Evolutionary conservation across 2,113 vertebrate species (phyloP).

Genomic region (Hippocampus guttulatus): DNA sequence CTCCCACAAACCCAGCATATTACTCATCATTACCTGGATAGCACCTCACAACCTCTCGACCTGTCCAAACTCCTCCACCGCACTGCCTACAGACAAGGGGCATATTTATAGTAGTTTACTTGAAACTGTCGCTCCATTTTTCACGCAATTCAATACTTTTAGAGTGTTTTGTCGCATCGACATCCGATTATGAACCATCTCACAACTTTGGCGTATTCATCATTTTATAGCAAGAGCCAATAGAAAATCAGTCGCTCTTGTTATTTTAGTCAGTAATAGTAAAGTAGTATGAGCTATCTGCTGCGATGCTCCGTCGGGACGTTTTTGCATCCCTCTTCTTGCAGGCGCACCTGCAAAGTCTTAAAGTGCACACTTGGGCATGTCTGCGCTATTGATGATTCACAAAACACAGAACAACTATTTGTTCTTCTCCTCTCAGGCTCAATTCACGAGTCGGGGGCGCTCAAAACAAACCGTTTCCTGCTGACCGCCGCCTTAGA

Average conservation of each 20-base stretch:
- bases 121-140: background rate
- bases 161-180: background rate
- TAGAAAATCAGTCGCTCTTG: background rate
- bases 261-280: background rate
- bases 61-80: background rate
- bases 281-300: constrained; percentile 13
- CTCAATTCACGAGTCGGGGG: constrained; percentile 66
- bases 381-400: constrained; percentile 19
- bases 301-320: background rate
- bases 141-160: background rate
- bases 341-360: constrained; percentile 71
- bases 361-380: constrained; percentile 59
- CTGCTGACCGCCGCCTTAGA: constrained; percentile 51
- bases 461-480: constrained; percentile 64
- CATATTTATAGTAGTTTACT: too few species aligned
- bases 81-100: background rate
- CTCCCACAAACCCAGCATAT: background rate
- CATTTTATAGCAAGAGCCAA: background rate
- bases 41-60: background rate
- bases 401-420: constrained; percentile 59
- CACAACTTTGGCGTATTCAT: background rate
- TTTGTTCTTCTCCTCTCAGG: constrained; percentile 59
- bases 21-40: background rate
- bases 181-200: background rate
- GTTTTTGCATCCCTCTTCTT: constrained; percentile 41